Conservation (phyloP, 2,888 invertebrate species). For the Gasteruption jaculator region DNA sequence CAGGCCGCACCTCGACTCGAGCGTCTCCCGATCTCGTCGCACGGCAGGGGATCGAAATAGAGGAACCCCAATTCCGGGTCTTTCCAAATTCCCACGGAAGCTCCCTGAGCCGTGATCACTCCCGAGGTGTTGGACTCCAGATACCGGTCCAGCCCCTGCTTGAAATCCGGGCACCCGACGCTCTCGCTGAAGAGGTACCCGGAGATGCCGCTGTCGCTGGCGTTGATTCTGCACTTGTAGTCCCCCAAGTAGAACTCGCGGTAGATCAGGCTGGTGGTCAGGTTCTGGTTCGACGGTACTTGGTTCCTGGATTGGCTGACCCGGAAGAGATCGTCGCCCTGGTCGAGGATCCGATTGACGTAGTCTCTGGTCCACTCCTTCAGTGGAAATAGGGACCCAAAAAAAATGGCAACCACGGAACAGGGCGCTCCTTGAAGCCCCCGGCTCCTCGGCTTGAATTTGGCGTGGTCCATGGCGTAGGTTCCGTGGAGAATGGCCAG, state of each 20-base stretch:
- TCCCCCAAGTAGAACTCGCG: slow-evolving; percentile 41
- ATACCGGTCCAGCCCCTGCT: slow-evolving; percentile 47
- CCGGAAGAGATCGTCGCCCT: slow-evolving; percentile 39
- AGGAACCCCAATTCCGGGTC: slow-evolving; percentile 51
- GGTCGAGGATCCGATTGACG: slow-evolving; percentile 34
- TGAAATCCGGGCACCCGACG: slow-evolving; percentile 34
- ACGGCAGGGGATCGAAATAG: slow-evolving; percentile 60
- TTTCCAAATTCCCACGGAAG: slow-evolving; percentile 58
- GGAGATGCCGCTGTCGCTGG: slow-evolving; percentile 30
- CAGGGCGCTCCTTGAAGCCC: slow-evolving; percentile 37
- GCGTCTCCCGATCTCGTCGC: slow-evolving; percentile 55
- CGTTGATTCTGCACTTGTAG: slow-evolving; percentile 35
- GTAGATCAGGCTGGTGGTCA: slow-evolving; percentile 30
- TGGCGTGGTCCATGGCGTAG: slow-evolving; percentile 31
- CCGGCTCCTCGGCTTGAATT: slow-evolving; percentile 37
- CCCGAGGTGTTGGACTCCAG: slow-evolving; percentile 50
- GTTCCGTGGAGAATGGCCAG: slow-evolving; percentile 35
- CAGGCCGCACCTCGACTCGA: slow-evolving; percentile 31
- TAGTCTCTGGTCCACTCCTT: slow-evolving; percentile 33
- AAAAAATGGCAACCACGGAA: slow-evolving; percentile 35
- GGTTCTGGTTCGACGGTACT: slow-evolving; percentile 28
- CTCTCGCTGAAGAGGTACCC: slow-evolving; percentile 38
- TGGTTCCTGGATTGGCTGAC: slow-evolving; percentile 29
- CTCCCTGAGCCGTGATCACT: slow-evolving; percentile 58
- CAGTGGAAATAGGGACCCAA: slow-evolving; percentile 34